These are phyloP conservation scores for Lanius ludovicianus DNA, from an alignment of 2,113 vertebrate species.

Conservation along the genomic window DNA sequence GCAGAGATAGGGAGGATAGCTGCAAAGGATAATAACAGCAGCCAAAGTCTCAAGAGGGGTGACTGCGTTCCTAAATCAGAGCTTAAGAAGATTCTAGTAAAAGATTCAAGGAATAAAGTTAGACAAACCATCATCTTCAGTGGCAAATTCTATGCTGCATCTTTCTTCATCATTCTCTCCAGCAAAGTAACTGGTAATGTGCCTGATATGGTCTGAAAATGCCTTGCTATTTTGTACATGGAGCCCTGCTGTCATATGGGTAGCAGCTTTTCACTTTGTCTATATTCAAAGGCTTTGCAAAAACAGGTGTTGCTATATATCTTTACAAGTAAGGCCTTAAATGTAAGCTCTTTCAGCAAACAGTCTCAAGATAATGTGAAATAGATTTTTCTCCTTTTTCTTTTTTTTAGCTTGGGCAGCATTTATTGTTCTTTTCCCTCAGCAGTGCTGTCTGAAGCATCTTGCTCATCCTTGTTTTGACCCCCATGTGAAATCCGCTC, in stretches of 20 bases:
- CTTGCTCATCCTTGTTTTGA: neutral
- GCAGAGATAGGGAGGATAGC: neutral
- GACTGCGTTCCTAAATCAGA: neutral
- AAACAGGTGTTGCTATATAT: neutral
- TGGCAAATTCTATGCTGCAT: neutral
- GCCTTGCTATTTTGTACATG: neutral
- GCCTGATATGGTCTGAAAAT: neutral
- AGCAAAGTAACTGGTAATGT: neutral
- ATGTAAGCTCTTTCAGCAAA: neutral
- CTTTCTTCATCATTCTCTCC: neutral
- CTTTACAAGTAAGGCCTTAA: slow-evolving; percentile 6
- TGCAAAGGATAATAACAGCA: neutral
- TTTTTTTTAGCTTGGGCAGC: neutral
- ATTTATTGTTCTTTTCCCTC: neutral
- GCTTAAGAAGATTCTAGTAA: neutral
- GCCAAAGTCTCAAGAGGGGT: neutral
- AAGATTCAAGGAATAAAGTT: neutral
- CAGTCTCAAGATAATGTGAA: neutral
- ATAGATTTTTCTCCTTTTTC: neutral
- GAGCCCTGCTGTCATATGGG: neutral
- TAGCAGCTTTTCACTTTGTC: neutral
- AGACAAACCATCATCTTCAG: neutral
- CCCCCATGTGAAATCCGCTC: neutral
- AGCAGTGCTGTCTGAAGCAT: neutral
- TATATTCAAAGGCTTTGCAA: neutral